Base-by-base conservation (phyloP, 2,888 invertebrate species). In the Netelia virgata region DNA sequence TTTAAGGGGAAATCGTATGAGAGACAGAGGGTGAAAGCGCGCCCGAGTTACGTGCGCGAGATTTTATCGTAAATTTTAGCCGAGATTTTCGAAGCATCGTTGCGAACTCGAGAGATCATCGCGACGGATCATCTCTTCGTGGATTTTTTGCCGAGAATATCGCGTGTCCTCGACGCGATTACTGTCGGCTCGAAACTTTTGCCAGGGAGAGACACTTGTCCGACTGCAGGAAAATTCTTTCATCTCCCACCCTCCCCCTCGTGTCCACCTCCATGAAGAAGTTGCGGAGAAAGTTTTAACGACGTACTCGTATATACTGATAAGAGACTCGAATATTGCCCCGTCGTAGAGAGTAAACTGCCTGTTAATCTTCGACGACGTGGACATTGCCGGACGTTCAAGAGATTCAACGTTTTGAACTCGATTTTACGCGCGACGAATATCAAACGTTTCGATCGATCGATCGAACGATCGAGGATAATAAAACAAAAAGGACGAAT, bases 221-320 rank as follows among this genome's bases (percentile, higher is more conserved):
- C 61, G 50, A 66, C 20, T 8, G 11, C n/a, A 64, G 20, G 70
- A 70, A 80, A 78, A 76, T 63, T 73, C 14, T 47, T 63, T 63
- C 53, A 69, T 73, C 47, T 78, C 41, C 20, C 18, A n/a, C 53
- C 47, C 53, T 28, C 63, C 23, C n/a, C 53, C 47, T 23, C 43
- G 5, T 28, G 5, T 14, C 47, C 14, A 14, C 11, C 14, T 10
- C 11, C 47, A 23, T 1, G 18, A 43, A 43, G 63, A 57, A 57
- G 20, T 23, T 57, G 63, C 18, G 79, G 79, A 75, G 79, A 83
- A 83, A 74, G 83, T 79, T 79, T 83, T 79, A 83, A 83, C 79
- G 83, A 83, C 70, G 64, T 36, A 61, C 50, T 66, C 66, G 74
- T 47, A 28, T 47, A 28, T 5, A 41, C 70, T 79, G 83, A 83